These are phyloP conservation scores for Polylopha cassiicola DNA, from an alignment of 2,888 invertebrate species.

Conservation along the genomic window DNA sequence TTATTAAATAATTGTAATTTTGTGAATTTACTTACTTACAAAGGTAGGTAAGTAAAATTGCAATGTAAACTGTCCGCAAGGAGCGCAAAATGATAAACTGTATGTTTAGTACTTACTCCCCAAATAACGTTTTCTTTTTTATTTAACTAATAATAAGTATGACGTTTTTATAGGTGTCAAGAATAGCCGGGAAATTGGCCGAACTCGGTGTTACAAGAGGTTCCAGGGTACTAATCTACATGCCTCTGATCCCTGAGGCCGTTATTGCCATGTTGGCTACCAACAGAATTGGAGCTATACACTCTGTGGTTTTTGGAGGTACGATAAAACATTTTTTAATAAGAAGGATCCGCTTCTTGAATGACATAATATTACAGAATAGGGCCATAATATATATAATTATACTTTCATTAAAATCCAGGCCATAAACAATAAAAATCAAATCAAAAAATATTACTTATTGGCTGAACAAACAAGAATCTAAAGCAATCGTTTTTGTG, in stretches of 20 bases:
- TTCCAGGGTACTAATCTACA: conserved; percentile 93
- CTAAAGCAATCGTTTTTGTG: no score
- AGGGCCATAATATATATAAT: neutral
- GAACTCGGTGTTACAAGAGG: conserved; percentile 88
- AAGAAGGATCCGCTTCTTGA: no score
- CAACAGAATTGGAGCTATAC: conserved; percentile 92
- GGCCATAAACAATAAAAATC: no score
- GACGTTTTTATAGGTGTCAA: conserved; percentile 75
- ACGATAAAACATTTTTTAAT: conserved; percentile 26
- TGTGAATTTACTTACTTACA: no score
- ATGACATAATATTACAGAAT: no score
- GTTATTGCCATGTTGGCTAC: conserved; percentile 93
- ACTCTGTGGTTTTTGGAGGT: conserved; percentile 97
- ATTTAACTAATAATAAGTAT: neutral
- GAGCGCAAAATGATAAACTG: neutral
- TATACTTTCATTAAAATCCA: conserved; percentile 1
- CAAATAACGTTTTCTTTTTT: neutral
- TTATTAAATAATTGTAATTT: no score
- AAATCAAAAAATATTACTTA: no score
- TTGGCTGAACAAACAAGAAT: no score
- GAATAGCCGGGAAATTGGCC: conserved; percentile 87
- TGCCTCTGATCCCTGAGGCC: conserved; percentile 96
- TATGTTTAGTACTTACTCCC: neutral
- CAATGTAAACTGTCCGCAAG: no score
- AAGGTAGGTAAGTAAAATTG: no score